phyloP scores from a whole-genome alignment of 2,888 invertebrate genomes.

The Diarsia dahlii region DNA sequence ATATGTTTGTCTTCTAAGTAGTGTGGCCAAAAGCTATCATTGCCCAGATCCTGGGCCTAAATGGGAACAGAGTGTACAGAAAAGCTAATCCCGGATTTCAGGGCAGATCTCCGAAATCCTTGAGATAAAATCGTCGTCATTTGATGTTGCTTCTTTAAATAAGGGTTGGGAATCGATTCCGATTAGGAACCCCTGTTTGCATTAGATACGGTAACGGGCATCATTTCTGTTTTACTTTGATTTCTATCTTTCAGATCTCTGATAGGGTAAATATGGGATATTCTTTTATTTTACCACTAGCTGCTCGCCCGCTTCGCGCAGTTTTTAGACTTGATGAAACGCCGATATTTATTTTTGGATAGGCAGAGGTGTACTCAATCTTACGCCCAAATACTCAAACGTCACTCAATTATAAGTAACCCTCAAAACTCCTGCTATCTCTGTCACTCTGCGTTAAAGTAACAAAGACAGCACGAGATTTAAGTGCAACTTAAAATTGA shows the following conservation, averaged over 20 bases:
- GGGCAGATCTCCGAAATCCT: slow-evolving; percentile 11
- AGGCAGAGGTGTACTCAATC: too few species aligned
- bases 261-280: slow-evolving; percentile 12
- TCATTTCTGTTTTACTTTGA: slow-evolving; percentile 11
- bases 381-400: too few species aligned
- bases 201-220: slow-evolving; percentile 18
- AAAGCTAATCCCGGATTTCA: slow-evolving; percentile 40
- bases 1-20: slow-evolving; percentile 31
- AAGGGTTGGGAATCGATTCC: slow-evolving; percentile 28
- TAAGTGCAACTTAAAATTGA: too few species aligned
- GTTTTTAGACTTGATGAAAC: neutral
- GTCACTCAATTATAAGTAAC: too few species aligned
- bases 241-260: slow-evolving; percentile 20
- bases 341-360: too few species aligned
- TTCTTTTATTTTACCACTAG: slow-evolving; percentile 20
- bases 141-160: slow-evolving; percentile 42
- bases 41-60: slow-evolving; percentile 6
- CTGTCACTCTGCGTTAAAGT: too few species aligned
- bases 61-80: slow-evolving; percentile 19
- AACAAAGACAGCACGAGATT: too few species aligned
- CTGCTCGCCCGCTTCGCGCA: neutral
- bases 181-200: slow-evolving; percentile 24
- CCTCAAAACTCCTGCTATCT: too few species aligned
- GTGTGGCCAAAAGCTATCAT: slow-evolving; percentile 23
- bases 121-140: slow-evolving; percentile 41